These are phyloP conservation scores for Ceriagrion tenellum DNA, from an alignment of 2,888 invertebrate species.

Conservation along the genomic window DNA sequence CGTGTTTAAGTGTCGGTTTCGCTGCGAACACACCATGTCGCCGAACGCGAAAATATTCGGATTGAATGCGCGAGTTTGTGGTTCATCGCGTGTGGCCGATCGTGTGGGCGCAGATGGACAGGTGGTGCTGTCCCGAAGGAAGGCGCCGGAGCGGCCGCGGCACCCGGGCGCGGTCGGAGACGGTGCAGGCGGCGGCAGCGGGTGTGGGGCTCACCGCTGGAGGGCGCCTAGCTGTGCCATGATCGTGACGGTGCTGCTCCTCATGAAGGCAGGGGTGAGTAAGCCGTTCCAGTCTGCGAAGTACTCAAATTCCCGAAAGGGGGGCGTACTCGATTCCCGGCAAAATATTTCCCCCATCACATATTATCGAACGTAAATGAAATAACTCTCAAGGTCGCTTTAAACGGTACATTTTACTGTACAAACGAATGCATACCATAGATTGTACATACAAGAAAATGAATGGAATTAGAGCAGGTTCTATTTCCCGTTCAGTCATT, in stretches of 20 bases:
- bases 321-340: too few relatives aligned
- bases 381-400: too few relatives aligned
- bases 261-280: constrained; percentile 28
- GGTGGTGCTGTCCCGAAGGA: background rate
- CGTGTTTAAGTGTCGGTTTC: background rate
- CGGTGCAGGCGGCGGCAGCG: background rate
- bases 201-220: background rate
- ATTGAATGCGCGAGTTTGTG: background rate
- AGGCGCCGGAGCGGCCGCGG: background rate
- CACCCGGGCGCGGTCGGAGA: background rate
- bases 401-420: too few relatives aligned
- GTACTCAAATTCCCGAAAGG: too few relatives aligned
- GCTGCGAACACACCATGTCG: background rate
- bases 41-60: background rate
- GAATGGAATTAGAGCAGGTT: too few relatives aligned
- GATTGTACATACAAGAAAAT: too few relatives aligned
- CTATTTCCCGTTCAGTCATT: too few relatives aligned
- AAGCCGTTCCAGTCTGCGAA: too few relatives aligned
- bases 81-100: background rate
- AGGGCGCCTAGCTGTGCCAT: background rate
- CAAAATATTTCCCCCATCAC: too few relatives aligned
- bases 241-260: background rate
- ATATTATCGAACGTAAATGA: too few relatives aligned
- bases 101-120: background rate
- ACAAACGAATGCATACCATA: too few relatives aligned